A percentile compares a stretch with the other conserved stretches of the same genome.
Evolutionary conservation across 2,888 invertebrate species (phyloP).

Genomic region (Parthenolecanium corni): DNA sequence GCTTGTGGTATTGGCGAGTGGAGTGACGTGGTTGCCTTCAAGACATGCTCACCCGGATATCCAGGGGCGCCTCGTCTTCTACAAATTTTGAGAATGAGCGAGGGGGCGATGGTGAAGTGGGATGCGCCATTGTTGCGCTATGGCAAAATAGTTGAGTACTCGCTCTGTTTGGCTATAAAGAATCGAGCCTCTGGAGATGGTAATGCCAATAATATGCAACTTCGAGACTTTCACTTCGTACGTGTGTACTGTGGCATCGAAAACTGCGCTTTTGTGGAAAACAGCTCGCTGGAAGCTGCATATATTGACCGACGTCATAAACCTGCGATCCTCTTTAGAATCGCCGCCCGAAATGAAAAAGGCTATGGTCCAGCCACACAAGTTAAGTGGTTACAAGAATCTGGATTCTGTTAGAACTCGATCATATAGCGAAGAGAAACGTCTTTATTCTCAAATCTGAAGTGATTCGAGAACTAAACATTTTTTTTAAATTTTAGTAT

Average conservation of each 20-base stretch:
- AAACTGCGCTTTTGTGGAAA: constrained; percentile 84
- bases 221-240: constrained; percentile 72
- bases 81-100: constrained; percentile 87
- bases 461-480: too few species aligned
- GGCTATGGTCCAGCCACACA: constrained; percentile 99
- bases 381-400: constrained; percentile 95
- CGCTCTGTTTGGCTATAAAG: constrained; percentile 86
- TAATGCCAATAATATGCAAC: not conserved
- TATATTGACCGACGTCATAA: constrained; percentile 83
- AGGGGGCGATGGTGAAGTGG: constrained; percentile 96
- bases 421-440: constrained; percentile 9
- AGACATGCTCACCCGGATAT: constrained; percentile 92
- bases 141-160: constrained; percentile 88
- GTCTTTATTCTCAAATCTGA: not conserved
- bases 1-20: constrained; percentile 84
- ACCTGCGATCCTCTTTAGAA: constrained; percentile 96
- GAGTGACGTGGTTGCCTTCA: constrained; percentile 90
- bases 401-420: not conserved
- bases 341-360: constrained; percentile 95
- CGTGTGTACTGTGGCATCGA: constrained; percentile 90
- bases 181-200: constrained; percentile 38
- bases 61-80: constrained; percentile 98
- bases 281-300: constrained; percentile 72
- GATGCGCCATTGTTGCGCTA: constrained; percentile 91
- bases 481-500: too few species aligned